Conservation (phyloP, 2,797 vertebrate genomes). For the Coendou prehensilis region DNA sequence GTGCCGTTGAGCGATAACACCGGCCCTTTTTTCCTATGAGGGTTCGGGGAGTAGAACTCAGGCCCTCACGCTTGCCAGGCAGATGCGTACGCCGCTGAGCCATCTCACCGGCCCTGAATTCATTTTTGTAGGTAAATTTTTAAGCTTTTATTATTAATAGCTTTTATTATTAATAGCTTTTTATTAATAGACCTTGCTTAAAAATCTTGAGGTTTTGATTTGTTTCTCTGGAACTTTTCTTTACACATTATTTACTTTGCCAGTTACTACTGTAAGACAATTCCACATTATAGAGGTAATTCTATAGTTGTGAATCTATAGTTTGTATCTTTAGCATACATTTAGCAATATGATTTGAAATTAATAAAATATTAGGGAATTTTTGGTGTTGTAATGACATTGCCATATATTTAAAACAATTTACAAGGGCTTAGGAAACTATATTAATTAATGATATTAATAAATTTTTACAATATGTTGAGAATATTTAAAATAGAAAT, state of each 20-base stretch:
- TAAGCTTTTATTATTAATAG: slow-evolving; percentile 8
- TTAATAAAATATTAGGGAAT: slow-evolving; percentile 8
- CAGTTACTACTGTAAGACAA: neutral
- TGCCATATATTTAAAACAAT: slow-evolving; percentile 9
- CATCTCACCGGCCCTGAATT: neutral
- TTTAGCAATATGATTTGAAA: slow-evolving; percentile 30
- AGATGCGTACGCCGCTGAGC: no score
- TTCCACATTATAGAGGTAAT: neutral
- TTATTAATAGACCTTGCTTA: slow-evolving; percentile 67
- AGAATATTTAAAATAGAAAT: slow-evolving; percentile 13
- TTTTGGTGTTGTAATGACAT: neutral
- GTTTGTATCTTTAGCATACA: neutral
- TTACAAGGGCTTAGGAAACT: neutral
- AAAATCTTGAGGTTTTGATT: slow-evolving; percentile 64
- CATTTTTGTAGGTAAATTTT: slow-evolving; percentile 49
- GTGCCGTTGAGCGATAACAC: no score
- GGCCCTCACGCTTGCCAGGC: no score
- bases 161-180: no score
- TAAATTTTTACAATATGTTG: neutral
- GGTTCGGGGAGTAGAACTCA: no score
- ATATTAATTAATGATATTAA: neutral
- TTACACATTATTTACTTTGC: slow-evolving; percentile 24
- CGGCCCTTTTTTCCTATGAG: no score
- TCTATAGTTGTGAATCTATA: neutral
- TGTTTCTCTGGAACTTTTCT: slow-evolving; percentile 30